Base-by-base conservation (phyloP, 2,113 vertebrate species). In the Polypterus senegalus region DNA sequence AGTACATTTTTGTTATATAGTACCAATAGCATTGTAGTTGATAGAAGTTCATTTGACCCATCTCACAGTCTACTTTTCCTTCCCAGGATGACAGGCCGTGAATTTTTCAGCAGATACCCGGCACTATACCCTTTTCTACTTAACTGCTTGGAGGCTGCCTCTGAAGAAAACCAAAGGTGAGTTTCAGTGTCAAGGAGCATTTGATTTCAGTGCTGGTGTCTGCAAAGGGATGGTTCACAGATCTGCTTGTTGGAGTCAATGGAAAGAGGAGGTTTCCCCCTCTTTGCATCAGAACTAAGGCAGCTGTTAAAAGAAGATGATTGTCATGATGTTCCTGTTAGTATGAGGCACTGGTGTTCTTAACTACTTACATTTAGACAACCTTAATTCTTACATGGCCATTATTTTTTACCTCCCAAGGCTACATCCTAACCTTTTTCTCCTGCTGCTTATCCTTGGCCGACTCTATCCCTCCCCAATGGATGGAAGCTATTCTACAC, bases 101-200 rank as follows among this genome's bases (percentile, higher is more conserved):
- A 97, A 73, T 97, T 98, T 65, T 99, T 99, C 78, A 92, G 90
- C 60, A 88, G 92, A 4, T 99, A 94, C 67, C 93, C 94, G 0
- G 83, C 89, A 43, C 91, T 97, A 62, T 92, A 97, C 69, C 88
- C 92, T 5, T 99, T 99, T 68, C 88, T 99, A 11, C 89, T 99
- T 64, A 81, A 79, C 65, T 92, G 94, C 56, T 74, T 98, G 70
- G 86, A 95, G 74, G 70, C 81, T 66, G 89, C 27, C 27, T 27
- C 27, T 27, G 27, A 27, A 27, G 27, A 27, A 27, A 27, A 27
- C 27, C 27, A 27, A 27, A 27, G 27, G 27, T 27, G 27, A 27
- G 27, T 27, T 27, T 27, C 27, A 27, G 27, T 27, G 27, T 27
- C 27, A 27, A 27, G 27, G 27, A 27, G 27, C 27, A 27, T 27